Evolutionary conservation across 1,140 invertebrate species (phyloP), one percentile per base, ranked within the genome.

Genomic region (Stratiolaelaps scimitus): DNA sequence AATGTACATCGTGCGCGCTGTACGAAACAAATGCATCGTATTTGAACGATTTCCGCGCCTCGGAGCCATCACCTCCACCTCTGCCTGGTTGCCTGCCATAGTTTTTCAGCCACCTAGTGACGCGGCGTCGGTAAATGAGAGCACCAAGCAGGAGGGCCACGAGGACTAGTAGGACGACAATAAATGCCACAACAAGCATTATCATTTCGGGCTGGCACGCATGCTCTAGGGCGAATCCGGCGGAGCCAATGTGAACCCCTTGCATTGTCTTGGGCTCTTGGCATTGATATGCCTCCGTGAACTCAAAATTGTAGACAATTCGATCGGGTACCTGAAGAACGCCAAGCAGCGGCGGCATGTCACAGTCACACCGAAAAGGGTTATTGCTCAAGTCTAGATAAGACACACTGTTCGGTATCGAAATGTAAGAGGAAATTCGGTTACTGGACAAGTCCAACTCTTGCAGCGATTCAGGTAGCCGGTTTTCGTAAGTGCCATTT

Each of bases 21-120:
- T 84, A 84, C 0, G 81, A 83, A 2, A 85, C 78, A 70, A 84
- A 84, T 1, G 82, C 83, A 69, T 85, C 83, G 70, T 81, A 85
- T 64, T 76, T 75, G 65, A 79, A 82, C 26, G 72, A 70, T 15
- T 47, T 20, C 20, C 46, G 64, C 23, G 68, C 45, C 0, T 43
- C 48, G 13, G 60, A 43, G 34, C 40, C 53, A n/a, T n/a, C n/a
- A n/a, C n/a, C n/a, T n/a, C n/a, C n/a, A n/a, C n/a, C n/a, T n/a
- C n/a, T n/a, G n/a, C n/a, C n/a, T 4, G 7, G 19, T 23, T 48
- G 19, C 7, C 13, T 20, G 7, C 26, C 15, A 23, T 60, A 60
- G 34, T 60, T 60, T 23, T 60, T 34, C 26, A 20, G 23, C 53
- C 53, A 60, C 1, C 26, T 26, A 6, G 15, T 15, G 20, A 60